Percentiles rank a stretch among this genome's conserved stretches.
These are phyloP conservation scores for Pipra filicauda DNA, from an alignment of 2,113 vertebrate genomes.

Conservation along the genomic window DNA sequence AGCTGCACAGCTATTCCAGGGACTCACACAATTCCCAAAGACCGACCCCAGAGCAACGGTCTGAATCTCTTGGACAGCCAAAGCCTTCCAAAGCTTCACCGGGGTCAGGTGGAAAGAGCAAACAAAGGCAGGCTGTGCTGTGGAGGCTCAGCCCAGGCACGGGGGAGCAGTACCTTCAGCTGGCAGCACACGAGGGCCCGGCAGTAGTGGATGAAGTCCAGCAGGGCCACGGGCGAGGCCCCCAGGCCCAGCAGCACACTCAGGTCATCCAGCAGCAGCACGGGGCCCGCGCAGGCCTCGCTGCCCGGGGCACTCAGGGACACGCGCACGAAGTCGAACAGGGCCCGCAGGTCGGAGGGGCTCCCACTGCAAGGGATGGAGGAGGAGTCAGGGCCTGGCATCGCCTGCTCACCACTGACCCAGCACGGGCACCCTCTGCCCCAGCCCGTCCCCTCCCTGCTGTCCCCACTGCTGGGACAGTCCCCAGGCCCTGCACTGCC, in stretches of 20 bases:
- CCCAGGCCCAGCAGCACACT: conserved; percentile 88
- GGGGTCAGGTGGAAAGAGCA: accelerated
- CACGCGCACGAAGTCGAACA: conserved; percentile 78
- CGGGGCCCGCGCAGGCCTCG: conserved; percentile 65
- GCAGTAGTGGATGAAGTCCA: conserved; percentile 95
- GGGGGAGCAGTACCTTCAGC: conserved; percentile 74
- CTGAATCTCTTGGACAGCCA: neutral
- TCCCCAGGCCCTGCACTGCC: neutral
- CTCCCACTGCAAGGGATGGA: conserved; percentile 60
- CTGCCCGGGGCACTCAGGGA: conserved; percentile 26
- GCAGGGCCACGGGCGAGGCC: conserved; percentile 49
- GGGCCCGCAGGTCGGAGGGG: conserved; percentile 57
- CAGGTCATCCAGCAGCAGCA: conserved; percentile 88
- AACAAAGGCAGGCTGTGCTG: neutral
- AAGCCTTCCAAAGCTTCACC: neutral
- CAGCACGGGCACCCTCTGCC: neutral
- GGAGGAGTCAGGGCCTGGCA: neutral
- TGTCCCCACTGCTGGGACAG: neutral
- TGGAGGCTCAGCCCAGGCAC: neutral
- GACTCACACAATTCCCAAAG: too few relatives aligned
- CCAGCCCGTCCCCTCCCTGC: neutral
- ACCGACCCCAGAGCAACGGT: accelerated
- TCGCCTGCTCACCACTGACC: neutral
- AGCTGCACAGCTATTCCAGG: neutral
- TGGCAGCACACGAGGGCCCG: conserved; percentile 76